phyloP scores from a whole-genome alignment of 2,113 vertebrate species.

The Aythya baeri region DNA sequence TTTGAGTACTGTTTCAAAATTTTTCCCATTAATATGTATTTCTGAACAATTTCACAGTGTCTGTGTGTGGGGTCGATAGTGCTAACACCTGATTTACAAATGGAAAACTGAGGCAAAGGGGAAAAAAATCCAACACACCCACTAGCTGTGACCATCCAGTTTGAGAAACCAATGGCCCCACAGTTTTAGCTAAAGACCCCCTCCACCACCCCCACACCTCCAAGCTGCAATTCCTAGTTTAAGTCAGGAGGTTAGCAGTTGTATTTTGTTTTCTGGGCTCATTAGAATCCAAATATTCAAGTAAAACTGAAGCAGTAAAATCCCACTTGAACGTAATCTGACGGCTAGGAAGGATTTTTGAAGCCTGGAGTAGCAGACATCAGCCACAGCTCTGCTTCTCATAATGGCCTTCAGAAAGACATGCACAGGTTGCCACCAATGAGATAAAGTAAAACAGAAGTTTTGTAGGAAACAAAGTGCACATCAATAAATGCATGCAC shows the following conservation, averaged over 20 bases:
- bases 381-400: neutral
- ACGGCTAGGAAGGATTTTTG: neutral
- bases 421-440: neutral
- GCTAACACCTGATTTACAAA: neutral
- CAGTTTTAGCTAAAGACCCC: neutral
- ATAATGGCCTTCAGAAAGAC: neutral
- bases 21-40: neutral
- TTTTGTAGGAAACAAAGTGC: accelerated
- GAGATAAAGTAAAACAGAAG: neutral
- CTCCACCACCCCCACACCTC: no score
- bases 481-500: neutral
- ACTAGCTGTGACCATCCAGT: neutral
- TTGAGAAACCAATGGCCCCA: neutral
- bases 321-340: neutral
- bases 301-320: neutral
- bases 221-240: neutral
- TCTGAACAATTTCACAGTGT: neutral
- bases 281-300: neutral
- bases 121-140: neutral
- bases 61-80: neutral
- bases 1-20: neutral
- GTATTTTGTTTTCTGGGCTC: neutral
- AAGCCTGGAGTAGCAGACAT: neutral
- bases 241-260: neutral
- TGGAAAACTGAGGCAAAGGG: neutral